Conservation (phyloP, 2,888 invertebrate species). For the Eristalinus sepulchralis region DNA sequence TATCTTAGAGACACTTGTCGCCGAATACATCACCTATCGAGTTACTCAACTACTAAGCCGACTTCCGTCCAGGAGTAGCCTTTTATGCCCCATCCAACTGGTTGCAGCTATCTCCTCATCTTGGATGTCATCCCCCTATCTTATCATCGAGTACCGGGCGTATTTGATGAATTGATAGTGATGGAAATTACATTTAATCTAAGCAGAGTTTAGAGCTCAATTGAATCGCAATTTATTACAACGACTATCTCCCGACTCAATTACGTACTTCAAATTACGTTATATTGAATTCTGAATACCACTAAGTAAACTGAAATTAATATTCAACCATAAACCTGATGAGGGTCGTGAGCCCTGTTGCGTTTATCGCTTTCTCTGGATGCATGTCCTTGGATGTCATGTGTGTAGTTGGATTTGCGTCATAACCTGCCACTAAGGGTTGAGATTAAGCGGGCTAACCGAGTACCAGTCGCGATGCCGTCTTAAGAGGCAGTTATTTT, state of each 20-base stretch:
- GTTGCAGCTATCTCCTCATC: not conserved
- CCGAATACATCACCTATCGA: too few relatives aligned
- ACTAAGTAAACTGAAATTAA: not conserved
- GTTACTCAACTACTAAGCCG: not conserved
- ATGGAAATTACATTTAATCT: not conserved
- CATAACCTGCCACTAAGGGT: too few relatives aligned
- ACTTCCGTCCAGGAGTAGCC: not conserved
- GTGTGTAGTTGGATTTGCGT: too few relatives aligned
- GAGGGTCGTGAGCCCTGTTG: not conserved
- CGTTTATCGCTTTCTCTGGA: not conserved
- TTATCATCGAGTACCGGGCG: not conserved
- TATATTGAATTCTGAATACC: not conserved
- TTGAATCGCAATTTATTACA: not conserved
- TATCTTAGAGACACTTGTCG: too few relatives aligned
- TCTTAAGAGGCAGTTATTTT: too few relatives aligned
- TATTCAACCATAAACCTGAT: not conserved
- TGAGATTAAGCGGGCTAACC: too few relatives aligned
- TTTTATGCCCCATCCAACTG: not conserved
- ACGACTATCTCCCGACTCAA: not conserved
- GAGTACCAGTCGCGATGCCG: too few relatives aligned
- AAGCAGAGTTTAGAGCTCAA: not conserved
- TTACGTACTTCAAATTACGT: not conserved
- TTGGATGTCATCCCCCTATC: not conserved
- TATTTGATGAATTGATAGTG: not conserved
- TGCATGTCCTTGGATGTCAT: too few relatives aligned